A percentile compares a stretch with the other conserved stretches of the same genome.
These are phyloP conservation scores for Stichodactyla mertensii DNA, from an alignment of 64 coral and sea anemone genomes.

Conservation along the genomic window DNA sequence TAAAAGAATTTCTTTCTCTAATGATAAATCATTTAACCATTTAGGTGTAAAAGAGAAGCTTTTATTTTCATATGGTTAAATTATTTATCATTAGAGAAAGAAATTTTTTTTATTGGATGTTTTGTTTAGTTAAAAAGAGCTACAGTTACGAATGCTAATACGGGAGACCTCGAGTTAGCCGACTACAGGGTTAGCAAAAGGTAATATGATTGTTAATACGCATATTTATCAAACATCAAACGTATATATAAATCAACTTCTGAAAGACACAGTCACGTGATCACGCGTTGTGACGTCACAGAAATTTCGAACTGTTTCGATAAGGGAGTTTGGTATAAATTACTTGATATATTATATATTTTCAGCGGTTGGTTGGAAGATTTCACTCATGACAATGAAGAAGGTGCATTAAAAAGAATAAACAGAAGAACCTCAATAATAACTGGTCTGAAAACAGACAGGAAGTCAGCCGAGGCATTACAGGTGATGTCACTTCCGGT, in stretches of 20 bases:
- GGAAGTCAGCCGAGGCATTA: conserved; percentile 24
- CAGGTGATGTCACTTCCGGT: conserved; percentile 30
- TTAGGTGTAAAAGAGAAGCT: too few relatives aligned
- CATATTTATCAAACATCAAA: not conserved
- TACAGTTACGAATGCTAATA: conserved; percentile 42
- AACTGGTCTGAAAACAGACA: conserved; percentile 30
- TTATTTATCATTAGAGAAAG: not conserved
- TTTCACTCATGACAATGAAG: conserved; percentile 21
- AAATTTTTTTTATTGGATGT: not conserved
- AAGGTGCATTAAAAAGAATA: conserved; percentile 22
- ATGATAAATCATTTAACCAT: too few relatives aligned
- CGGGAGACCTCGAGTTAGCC: conserved; percentile 40
- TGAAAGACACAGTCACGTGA: not conserved
- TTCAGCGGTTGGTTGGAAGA: conserved; percentile 58
- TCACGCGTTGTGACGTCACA: not conserved
- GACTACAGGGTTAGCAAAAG: conserved; percentile 64
- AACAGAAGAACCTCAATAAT: conserved; percentile 26
- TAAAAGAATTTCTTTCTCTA: too few relatives aligned
- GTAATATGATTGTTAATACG: not conserved
- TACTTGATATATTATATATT: not conserved
- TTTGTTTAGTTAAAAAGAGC: conserved; percentile 44
- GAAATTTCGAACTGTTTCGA: not conserved
- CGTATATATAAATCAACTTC: not conserved
- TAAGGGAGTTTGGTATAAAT: not conserved
- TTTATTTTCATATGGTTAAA: too few relatives aligned